Percentiles rank a stretch among this genome's conserved stretches.
Conservation (phyloP, 2,888 invertebrate species). For the Polyommatus iphigenia region DNA sequence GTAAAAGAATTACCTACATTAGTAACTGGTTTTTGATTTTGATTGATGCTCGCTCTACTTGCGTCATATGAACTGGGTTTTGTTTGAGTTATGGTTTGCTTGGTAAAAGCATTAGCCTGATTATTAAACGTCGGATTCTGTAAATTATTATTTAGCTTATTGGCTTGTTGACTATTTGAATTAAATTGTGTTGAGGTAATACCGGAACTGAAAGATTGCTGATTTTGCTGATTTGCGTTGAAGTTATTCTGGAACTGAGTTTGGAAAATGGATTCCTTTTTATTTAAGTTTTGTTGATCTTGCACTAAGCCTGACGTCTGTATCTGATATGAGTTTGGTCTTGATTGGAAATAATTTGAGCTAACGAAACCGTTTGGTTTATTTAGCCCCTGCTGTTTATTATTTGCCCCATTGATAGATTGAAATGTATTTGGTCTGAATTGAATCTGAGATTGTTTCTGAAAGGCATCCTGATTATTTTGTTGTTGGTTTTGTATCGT, state of each 20-base stretch:
- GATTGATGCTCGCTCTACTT: neutral
- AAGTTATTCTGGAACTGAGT: slow-evolving; percentile 3
- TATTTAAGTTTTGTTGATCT: neutral
- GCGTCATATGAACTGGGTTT: neutral
- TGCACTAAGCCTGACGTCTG: neutral
- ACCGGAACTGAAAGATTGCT: neutral
- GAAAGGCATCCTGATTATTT: neutral
- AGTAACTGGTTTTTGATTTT: neutral
- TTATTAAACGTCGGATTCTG: neutral
- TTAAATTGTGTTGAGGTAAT: neutral
- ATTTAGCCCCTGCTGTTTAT: neutral
- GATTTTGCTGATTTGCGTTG: neutral
- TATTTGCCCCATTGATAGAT: neutral
- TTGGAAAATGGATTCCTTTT: neutral
- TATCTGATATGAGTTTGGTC: neutral
- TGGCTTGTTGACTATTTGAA: neutral
- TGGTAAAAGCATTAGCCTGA: neutral
- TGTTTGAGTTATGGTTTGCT: neutral
- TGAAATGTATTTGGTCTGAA: neutral
- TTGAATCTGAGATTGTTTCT: neutral
- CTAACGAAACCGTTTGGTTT: neutral
- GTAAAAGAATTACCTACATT: neutral
- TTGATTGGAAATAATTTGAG: neutral
- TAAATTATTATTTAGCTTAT: neutral
- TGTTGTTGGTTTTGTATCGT: neutral